phyloP scores from a whole-genome alignment of 1,140 invertebrate genomes.

The Penaeus vannamei region DNA sequence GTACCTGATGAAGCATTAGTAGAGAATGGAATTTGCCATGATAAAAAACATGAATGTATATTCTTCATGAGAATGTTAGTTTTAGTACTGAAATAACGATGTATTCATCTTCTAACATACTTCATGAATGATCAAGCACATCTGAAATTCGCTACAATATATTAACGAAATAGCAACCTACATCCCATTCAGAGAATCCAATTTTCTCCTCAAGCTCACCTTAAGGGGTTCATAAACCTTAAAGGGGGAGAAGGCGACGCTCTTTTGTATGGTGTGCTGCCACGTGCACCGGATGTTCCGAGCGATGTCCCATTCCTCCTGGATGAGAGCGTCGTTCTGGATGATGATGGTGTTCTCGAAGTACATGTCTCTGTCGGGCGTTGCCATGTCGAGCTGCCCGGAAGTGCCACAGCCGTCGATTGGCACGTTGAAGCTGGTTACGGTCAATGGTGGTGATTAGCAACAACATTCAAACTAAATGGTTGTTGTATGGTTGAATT shows the following conservation, averaged over 20 bases:
- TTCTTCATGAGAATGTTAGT: no score
- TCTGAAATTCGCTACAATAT: neutral
- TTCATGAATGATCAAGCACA: no score
- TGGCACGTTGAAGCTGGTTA: conserved; percentile 50
- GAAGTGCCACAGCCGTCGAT: conserved; percentile 66
- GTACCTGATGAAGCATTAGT: conserved; percentile 35
- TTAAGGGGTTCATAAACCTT: conserved; percentile 72
- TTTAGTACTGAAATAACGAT: no score
- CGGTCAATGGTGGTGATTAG: no score
- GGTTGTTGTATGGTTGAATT: no score
- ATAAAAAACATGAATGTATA: no score
- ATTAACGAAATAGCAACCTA: neutral
- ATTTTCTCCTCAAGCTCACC: conserved; percentile 2
- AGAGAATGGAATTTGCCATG: neutral
- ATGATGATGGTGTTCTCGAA: conserved; percentile 71
- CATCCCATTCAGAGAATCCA: neutral
- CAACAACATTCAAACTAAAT: no score
- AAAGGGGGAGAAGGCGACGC: conserved; percentile 91
- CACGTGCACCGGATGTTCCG: conserved; percentile 70
- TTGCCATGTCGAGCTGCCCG: conserved; percentile 50
- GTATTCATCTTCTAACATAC: no score
- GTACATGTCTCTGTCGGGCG: conserved; percentile 64
- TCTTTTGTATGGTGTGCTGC: conserved; percentile 71
- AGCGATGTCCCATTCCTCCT: conserved; percentile 70
- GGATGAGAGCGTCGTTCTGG: conserved; percentile 69